Conservation (phyloP, 2,888 invertebrate species). For the Drosophila prostipennis region DNA sequence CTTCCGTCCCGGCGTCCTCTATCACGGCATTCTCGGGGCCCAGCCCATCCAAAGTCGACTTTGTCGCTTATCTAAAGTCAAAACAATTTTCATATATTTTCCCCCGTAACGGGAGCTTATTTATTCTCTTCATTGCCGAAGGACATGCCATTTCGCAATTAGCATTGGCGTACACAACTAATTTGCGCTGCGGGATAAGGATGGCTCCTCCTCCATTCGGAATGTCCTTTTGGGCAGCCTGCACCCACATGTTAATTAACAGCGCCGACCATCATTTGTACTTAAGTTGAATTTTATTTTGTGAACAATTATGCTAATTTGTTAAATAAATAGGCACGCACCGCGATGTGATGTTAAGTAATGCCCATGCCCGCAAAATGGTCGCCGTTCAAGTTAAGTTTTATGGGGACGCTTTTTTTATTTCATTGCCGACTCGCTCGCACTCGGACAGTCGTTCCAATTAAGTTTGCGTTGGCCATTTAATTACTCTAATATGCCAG, state of each 20-base stretch:
- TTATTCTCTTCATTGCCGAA: slow-evolving; percentile 73
- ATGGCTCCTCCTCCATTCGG: slow-evolving; percentile 11
- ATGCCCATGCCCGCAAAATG: slow-evolving; percentile 59
- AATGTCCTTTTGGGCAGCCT: slow-evolving; percentile 35
- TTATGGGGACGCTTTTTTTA: slow-evolving; percentile 73
- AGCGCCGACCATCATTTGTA: slow-evolving; percentile 71
- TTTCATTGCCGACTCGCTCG: slow-evolving; percentile 63
- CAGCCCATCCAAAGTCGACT: slow-evolving; percentile 24
- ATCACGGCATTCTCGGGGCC: slow-evolving; percentile 63
- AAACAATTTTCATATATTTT: slow-evolving; percentile 83
- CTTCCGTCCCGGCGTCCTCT: slow-evolving; percentile 3
- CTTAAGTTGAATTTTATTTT: slow-evolving; percentile 82
- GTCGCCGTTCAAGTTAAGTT: slow-evolving; percentile 73
- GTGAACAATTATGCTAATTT: slow-evolving; percentile 83
- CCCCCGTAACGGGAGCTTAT: slow-evolving; percentile 38
- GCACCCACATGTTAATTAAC: slow-evolving; percentile 79
- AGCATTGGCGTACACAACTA: slow-evolving; percentile 82
- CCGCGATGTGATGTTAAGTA: slow-evolving; percentile 19
- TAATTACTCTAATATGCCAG: slow-evolving; percentile 81
- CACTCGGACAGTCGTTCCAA: slow-evolving; percentile 63
- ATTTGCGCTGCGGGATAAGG: slow-evolving; percentile 80
- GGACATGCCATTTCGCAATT: slow-evolving; percentile 83
- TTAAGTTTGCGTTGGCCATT: slow-evolving; percentile 80
- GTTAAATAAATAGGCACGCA: slow-evolving; percentile 79
- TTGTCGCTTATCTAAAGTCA: slow-evolving; percentile 83